A percentile compares a stretch with the other conserved stretches of the same genome.
Conservation (phyloP, 2,113 vertebrate species). For the Phodopus roborovskii region DNA sequence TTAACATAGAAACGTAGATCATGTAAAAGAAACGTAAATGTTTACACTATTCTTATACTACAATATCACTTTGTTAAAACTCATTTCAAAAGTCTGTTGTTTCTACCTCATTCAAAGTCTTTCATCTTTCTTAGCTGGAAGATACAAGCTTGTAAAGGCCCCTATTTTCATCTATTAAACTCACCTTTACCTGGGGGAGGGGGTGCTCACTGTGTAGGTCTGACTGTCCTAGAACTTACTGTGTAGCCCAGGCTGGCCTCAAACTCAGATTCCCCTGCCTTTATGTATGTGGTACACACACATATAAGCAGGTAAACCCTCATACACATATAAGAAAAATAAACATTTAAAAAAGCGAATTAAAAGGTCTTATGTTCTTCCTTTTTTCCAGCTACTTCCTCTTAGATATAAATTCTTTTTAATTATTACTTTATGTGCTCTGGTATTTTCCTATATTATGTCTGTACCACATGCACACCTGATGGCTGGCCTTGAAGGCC, state of each 20-base stretch:
- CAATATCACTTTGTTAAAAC: constrained; percentile 8
- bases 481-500: neutral
- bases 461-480: neutral
- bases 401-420: neutral
- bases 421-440: neutral
- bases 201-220: neutral
- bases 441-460: too few relatives aligned
- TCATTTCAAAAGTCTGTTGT: neutral
- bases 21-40: constrained; percentile 2
- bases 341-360: neutral
- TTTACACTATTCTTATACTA: constrained; percentile 21
- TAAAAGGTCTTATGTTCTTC: constrained; percentile 19
- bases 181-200: constrained; percentile 5
- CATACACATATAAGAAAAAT: neutral
- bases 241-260: neutral
- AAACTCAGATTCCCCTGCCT: neutral
- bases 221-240: neutral
- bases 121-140: constrained; percentile 12
- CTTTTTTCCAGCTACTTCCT: neutral
- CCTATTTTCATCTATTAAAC: constrained; percentile 1
- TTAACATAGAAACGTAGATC: neutral
- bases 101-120: constrained; percentile 52
- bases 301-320: neutral
- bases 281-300: neutral
- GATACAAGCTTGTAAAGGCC: constrained; percentile 30